Percentiles rank a stretch among this genome's conserved stretches.
Conservation (phyloP, 2,113 vertebrate species). For the Peromyscus californicus region DNA sequence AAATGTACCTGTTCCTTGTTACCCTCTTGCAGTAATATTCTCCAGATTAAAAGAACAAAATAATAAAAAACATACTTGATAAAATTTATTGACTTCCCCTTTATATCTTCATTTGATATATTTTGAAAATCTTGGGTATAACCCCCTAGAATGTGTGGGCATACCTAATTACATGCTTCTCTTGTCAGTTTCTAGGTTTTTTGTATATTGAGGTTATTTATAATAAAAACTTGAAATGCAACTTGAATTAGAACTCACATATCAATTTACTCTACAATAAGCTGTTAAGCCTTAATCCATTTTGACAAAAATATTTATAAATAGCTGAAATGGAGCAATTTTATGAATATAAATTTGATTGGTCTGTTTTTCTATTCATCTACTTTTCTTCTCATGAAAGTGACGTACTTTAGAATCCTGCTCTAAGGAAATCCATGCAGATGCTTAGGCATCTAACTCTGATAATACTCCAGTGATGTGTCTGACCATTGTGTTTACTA, state of each 20-base stretch:
- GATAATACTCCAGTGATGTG: background rate
- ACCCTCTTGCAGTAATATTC: background rate
- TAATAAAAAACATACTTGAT: background rate
- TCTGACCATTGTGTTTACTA: background rate
- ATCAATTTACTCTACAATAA: slow-evolving; percentile 61
- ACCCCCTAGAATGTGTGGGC: background rate
- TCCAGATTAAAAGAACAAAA: background rate
- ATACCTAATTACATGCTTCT: slow-evolving; percentile 6
- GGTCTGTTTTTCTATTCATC: slow-evolving; percentile 63
- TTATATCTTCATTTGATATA: background rate
- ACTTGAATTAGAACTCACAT: background rate
- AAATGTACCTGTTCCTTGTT: background rate
- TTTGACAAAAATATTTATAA: slow-evolving; percentile 66
- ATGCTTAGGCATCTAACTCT: background rate
- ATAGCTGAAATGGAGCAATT: background rate
- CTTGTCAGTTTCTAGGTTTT: slow-evolving; percentile 64
- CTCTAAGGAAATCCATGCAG: background rate
- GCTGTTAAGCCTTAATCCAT: slow-evolving; percentile 18
- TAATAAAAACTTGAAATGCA: slow-evolving; percentile 58
- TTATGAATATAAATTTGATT: slow-evolving; percentile 64
- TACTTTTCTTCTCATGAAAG: slow-evolving; percentile 59
- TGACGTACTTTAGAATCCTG: slow-evolving; percentile 59
- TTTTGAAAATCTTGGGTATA: background rate
- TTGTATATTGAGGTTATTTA: slow-evolving; percentile 54
- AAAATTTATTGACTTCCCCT: background rate